Evolutionary conservation across 2,113 vertebrate genomes (phyloP).

Genomic region (Camelus bactrianus): DNA sequence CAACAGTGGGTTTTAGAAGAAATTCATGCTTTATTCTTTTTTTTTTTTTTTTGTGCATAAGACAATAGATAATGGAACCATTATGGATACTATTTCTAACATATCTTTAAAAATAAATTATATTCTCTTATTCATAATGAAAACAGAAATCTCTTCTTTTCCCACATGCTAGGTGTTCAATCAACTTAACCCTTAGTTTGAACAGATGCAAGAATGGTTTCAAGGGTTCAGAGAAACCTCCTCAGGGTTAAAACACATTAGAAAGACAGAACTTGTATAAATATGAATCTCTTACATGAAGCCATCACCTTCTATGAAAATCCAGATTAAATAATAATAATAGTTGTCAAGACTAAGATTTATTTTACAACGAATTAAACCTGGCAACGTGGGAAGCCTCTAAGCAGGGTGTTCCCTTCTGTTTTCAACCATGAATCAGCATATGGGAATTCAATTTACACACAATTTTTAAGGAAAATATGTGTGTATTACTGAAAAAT

Average conservation of each 20-base stretch:
- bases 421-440: background rate
- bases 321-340: background rate
- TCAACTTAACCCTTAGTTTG: background rate
- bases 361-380: constrained; percentile 1
- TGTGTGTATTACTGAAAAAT: background rate
- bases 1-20: background rate
- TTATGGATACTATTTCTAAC: background rate
- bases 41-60: background rate
- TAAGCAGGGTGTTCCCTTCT: background rate
- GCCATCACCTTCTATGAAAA: background rate
- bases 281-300: background rate
- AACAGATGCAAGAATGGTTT: background rate
- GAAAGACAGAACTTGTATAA: background rate
- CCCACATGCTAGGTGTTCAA: background rate
- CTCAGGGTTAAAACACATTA: background rate
- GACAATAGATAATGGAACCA: background rate
- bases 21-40: background rate
- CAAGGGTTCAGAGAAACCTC: background rate
- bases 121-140: background rate
- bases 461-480: background rate
- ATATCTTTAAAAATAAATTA: background rate
- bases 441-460: background rate
- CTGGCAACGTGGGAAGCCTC: background rate
- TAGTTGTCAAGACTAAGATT: background rate
- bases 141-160: background rate